A percentile compares a stretch with the other conserved stretches of the same genome.
Conservation (phyloP, 1,140 invertebrate genomes). For the Argopecten irradians region DNA sequence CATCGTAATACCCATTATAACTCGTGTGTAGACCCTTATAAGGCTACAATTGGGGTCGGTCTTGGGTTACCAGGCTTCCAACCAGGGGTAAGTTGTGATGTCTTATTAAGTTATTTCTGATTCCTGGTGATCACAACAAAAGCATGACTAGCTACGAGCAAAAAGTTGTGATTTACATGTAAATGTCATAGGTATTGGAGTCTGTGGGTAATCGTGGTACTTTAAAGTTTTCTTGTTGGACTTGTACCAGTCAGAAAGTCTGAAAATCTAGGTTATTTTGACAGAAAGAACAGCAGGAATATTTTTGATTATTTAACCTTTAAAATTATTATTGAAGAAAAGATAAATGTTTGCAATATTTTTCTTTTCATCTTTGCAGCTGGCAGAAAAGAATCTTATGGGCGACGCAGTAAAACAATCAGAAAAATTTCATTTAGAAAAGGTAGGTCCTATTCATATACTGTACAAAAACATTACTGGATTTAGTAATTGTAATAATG, state of each 20-base stretch:
- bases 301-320: too few species aligned
- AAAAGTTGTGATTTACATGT: background rate
- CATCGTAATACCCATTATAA: conserved; percentile 94
- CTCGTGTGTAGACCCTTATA: conserved; percentile 92
- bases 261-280: too few species aligned
- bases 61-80: conserved; percentile 89
- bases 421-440: conserved; percentile 91
- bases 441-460: conserved; percentile 77
- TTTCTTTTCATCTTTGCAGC: conserved; percentile 66
- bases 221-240: background rate
- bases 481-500: background rate
- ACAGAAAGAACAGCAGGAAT: too few species aligned
- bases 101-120: background rate
- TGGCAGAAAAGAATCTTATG: conserved; percentile 86
- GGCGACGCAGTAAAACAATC: conserved; percentile 88
- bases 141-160: background rate
- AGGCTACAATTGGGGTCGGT: conserved; percentile 88
- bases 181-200: background rate
- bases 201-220: background rate
- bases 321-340: too few species aligned
- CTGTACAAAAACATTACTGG: background rate
- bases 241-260: too few species aligned
- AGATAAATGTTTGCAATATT: background rate
- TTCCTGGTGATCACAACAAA: too few species aligned
- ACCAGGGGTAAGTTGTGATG: conserved; percentile 81